phyloP scores from a whole-genome alignment of 2,797 vertebrate genomes.

The Mus caroli region DNA sequence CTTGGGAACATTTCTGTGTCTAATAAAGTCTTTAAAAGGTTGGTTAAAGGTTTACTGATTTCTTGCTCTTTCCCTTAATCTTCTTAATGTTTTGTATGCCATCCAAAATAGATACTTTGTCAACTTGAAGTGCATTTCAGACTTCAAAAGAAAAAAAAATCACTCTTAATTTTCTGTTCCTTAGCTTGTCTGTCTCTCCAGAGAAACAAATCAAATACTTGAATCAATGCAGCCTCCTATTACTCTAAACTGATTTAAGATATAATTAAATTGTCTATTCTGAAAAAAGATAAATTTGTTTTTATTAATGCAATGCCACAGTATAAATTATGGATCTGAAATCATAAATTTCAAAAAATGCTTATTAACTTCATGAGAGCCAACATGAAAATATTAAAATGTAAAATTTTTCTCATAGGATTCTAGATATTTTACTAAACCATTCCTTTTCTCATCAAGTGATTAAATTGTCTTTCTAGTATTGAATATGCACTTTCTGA shows the following conservation, averaged over 20 bases:
- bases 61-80: constrained; percentile 66
- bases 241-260: constrained; percentile 54
- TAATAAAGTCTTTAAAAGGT: constrained; percentile 74
- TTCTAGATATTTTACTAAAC: constrained; percentile 11
- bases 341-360: constrained; percentile 52
- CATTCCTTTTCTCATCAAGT: background rate
- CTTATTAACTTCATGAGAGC: constrained; percentile 27
- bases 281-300: constrained; percentile 55
- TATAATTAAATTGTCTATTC: constrained; percentile 49
- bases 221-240: constrained; percentile 34
- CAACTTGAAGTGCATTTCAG: constrained; percentile 65
- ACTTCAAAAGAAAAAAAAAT: constrained; percentile 60
- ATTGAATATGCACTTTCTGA: background rate
- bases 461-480: background rate
- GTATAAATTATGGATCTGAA: background rate
- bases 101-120: constrained; percentile 74
- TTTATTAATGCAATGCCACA: constrained; percentile 4
- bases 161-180: constrained; percentile 49
- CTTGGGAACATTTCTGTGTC: constrained; percentile 55
- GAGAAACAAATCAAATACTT: constrained; percentile 67
- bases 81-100: constrained; percentile 63
- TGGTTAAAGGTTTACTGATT: constrained; percentile 69
- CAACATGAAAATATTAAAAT: constrained; percentile 25
- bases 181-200: constrained; percentile 60
- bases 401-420: background rate